Evolutionary conservation across 2,888 invertebrate species (phyloP), one percentile per base, ranked within the genome.

Genomic region (Aporophyla nigra): DNA sequence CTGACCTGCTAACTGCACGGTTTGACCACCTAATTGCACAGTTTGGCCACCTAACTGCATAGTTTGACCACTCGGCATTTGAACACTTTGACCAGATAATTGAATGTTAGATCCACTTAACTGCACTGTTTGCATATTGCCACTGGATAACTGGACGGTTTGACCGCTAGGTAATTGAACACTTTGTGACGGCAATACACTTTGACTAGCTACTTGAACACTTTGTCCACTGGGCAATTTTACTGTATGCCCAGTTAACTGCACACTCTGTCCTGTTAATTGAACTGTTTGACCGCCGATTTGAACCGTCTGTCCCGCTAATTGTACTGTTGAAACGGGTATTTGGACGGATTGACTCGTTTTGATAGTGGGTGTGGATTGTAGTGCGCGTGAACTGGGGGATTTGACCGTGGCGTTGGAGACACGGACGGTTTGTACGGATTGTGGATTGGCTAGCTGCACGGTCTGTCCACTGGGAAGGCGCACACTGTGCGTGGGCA

Each of bases 221-320:
- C 92, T 95, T 82, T 94, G 95, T 51, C 94, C 95, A 68, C 96
- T 96, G 70, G 94, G 95, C 24, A 96, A 83, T 80, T 96, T 95
- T 3, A 96, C 97, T 0, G 97, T 97, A 71, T 97, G 94, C 1
- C 93, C 97, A 21, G 93, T 96, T 19, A 96, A 81, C 70, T 96
- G 96, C 5, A 96, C 94, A 54, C 94, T 96, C 76, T 94, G 95
- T 43, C 95, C 94, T 19, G 94, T 93, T 61, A 96, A 74, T 75
- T 96, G 95, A 0, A 96, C 95, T 0, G 95, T 95, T 84, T 96
- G 96, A 53, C 94, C 96, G 58, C 86, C 95, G 21, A 95, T 93
- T 87, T 93, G 96, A 49, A 94, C 95, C 21, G 93, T 95, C 80
- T 93, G 95, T 40, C 94, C 95, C n/a, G 92, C 92, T 63, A 93